These are phyloP conservation scores for Echiichthys vipera DNA, from an alignment of 2,797 vertebrate genomes.

Conservation along the genomic window DNA sequence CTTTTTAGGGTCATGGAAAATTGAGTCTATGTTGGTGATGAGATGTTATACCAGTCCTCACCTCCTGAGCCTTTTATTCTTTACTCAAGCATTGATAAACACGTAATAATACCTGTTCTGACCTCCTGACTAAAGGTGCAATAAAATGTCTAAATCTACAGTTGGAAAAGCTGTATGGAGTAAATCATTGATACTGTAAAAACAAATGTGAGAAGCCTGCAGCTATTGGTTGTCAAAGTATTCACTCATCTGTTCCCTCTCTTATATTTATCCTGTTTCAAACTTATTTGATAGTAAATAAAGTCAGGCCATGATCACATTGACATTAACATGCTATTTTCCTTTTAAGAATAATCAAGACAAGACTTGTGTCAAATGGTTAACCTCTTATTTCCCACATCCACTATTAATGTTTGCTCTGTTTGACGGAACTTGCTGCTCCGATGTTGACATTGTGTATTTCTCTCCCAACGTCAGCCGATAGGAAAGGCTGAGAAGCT, in stretches of 20 bases:
- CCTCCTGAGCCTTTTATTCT: too few species aligned
- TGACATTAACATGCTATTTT: neutral
- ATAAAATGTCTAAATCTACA: neutral
- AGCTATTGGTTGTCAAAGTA: neutral
- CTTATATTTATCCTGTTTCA: too few species aligned
- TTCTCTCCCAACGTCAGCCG: conserved; percentile 47
- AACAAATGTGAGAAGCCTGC: neutral
- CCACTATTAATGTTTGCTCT: neutral
- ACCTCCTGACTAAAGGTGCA: neutral
- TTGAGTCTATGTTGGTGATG: neutral
- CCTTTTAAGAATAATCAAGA: neutral
- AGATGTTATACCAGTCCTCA: too few species aligned
- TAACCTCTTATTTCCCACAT: neutral
- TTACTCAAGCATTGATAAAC: too few species aligned
- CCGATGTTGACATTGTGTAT: neutral
- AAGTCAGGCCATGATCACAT: neutral
- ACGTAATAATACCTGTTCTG: too few species aligned
- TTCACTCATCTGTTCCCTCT: too few species aligned
- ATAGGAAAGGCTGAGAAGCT: conserved; percentile 82
- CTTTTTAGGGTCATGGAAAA: neutral
- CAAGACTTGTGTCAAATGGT: neutral
- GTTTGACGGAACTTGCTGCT: neutral
- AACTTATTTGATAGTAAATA: too few species aligned
- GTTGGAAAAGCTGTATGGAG: too few species aligned
- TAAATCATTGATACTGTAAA: too few species aligned